phyloP scores from a whole-genome alignment of 2,888 invertebrate species.

The Pheosia tremula region DNA sequence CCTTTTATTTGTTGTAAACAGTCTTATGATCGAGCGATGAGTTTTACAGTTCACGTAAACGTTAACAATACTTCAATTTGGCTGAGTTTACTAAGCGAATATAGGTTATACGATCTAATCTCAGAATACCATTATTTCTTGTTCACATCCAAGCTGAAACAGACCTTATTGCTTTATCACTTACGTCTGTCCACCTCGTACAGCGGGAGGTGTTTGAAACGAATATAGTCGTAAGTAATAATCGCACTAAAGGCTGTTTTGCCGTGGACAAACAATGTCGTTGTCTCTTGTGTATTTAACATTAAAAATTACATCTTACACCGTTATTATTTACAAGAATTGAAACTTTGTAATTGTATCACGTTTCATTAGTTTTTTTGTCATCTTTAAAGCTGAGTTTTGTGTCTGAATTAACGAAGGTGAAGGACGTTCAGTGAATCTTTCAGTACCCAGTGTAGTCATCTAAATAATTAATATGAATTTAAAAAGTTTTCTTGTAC shows the following conservation, averaged over 20 bases:
- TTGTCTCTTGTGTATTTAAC: conserved; percentile 57
- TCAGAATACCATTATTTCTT: conserved; percentile 47
- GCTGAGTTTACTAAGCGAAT: conserved; percentile 76
- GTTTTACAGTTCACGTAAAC: conserved; percentile 63
- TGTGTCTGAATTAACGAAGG: conserved; percentile 29
- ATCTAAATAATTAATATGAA: no score
- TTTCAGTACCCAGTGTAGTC: no score
- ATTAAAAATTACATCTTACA: conserved; percentile 56
- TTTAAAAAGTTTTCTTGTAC: no score
- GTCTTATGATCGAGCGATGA: conserved; percentile 81
- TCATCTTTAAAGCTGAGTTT: conserved; percentile 43
- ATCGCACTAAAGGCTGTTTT: conserved; percentile 24
- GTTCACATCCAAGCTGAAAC: not conserved
- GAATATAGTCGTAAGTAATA: not conserved
- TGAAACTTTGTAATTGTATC: conserved; percentile 74
- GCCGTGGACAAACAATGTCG: conserved; percentile 41
- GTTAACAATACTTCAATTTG: conserved; percentile 77
- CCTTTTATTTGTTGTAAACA: conserved; percentile 79
- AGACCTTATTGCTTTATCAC: not conserved
- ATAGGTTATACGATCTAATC: conserved; percentile 65
- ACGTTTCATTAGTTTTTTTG: conserved; percentile 46
- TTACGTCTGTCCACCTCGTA: not conserved
- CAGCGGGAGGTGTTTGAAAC: not conserved
- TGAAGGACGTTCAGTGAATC: not conserved
- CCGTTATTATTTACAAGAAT: conserved; percentile 70